These are phyloP conservation scores for Drosophila colorata DNA, from an alignment of 2,888 invertebrate genomes.

Conservation along the genomic window DNA sequence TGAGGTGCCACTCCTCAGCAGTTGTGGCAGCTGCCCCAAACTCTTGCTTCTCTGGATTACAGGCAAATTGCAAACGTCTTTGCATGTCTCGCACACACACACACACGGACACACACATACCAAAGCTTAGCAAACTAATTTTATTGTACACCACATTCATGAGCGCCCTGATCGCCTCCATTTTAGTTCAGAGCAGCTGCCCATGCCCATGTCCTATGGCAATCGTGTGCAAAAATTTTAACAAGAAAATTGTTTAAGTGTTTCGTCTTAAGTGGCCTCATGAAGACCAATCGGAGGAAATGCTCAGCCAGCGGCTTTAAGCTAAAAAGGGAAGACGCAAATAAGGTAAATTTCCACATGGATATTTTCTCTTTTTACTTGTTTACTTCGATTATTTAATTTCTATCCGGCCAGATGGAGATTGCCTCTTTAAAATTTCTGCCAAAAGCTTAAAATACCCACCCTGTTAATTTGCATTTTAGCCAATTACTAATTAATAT, in stretches of 20 bases:
- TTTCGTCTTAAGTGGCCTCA: conserved; percentile 57
- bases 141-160: conserved; percentile 76
- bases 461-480: too few relatives aligned
- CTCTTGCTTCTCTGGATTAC: conserved; percentile 57
- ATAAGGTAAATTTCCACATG: conserved; percentile 3
- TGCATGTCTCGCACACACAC: conserved; percentile 60
- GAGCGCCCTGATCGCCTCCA: conserved; percentile 43
- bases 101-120: conserved; percentile 28
- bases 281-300: conserved; percentile 17
- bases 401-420: background rate
- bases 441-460: background rate
- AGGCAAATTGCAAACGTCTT: conserved; percentile 79
- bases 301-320: conserved; percentile 34
- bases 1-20: background rate
- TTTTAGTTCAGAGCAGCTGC: conserved; percentile 3
- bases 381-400: background rate
- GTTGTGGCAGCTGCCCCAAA: conserved; percentile 4
- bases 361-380: background rate
- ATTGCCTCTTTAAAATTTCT: background rate
- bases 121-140: conserved; percentile 65
- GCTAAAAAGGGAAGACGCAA: background rate
- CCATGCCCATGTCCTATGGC: background rate
- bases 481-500: too few relatives aligned
- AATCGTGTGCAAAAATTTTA: conserved; percentile 59
- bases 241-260: conserved; percentile 76